Base-by-base conservation (phyloP, 2,888 invertebrate genomes). In the Exocentrus adspersus region DNA sequence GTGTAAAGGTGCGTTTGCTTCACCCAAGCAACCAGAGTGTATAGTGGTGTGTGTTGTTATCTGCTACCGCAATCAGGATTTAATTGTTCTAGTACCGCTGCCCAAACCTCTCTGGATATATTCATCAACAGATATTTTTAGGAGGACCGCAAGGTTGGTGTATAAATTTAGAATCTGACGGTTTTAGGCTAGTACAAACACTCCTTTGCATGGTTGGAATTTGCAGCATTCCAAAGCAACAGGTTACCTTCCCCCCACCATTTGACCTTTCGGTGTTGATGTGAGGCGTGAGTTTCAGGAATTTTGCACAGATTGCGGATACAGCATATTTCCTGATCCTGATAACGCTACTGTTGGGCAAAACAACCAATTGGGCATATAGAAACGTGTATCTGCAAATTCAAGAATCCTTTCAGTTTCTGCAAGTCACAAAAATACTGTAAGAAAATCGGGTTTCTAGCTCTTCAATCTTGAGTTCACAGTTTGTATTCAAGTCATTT, bases 211-310 rank as follows among this genome's bases (percentile, higher is more conserved):
- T 60, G 28, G 57, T 46, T 24, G 14, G 37, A 16, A 64, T 61
- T 41, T 53, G 60, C 57, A 28, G 53, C 64, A 58, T 61, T 57
- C 61, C 64, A 28, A 37, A 43, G 41, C 56, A 64, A 61, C 64
- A 61, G 58, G 61, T 60, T 59, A 43, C 37, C 30, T 42, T 5
- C 9, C 3, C 59, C 59, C 59, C 59, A 41, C 59, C 28, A 59
- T 30, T 61, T 61, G 60, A 61, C 60, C 60, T 61, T 61, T 61
- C 37, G 10, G 28, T 41, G 14, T 32, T 10, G 14, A 24, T 17
- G 7, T n/a, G n/a, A n/a, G n/a, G n/a, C n/a, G n/a, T n/a, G n/a
- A n/a, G n/a, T n/a, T n/a, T n/a, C n/a, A n/a, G n/a, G n/a, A n/a
- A n/a, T n/a, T n/a, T n/a, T n/a, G n/a, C n/a, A n/a, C n/a, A n/a